Percentiles rank a stretch among this genome's conserved stretches.
These are phyloP conservation scores for Heliocidaris erythrogramma DNA, from an alignment of 35 echinoderm and acorn worm species.

Conservation along the genomic window DNA sequence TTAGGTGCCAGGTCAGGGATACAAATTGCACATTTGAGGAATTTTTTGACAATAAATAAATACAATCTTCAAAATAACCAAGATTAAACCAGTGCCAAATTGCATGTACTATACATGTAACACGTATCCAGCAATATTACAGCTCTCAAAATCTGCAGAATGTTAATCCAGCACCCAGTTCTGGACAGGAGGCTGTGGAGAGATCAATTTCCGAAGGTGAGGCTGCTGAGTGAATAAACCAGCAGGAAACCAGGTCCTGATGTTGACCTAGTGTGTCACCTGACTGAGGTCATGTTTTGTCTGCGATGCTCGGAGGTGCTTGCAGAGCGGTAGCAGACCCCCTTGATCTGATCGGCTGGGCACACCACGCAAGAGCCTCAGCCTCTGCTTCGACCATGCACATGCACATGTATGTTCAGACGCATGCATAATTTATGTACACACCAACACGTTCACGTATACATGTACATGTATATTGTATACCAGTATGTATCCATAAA, in stretches of 20 bases:
- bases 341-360: no score
- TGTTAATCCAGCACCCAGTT: not conserved
- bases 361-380: not conserved
- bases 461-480: not conserved
- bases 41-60: no score
- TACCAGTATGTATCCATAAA: no score
- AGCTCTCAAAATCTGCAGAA: not conserved
- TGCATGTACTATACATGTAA: not conserved
- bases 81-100: no score
- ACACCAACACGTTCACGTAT: not conserved
- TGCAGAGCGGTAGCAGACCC: not conserved
- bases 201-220: not conserved
- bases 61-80: no score
- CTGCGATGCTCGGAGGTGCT: not conserved
- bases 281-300: slow-evolving; percentile 32
- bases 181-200: not conserved
- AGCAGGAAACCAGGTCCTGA: slow-evolving; percentile 17
- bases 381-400: not conserved
- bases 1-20: no score
- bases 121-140: not conserved
- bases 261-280: slow-evolving; percentile 21
- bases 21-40: no score
- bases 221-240: not conserved
- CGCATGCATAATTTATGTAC: not conserved
- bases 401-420: not conserved